phyloP scores from a whole-genome alignment of 2,113 vertebrate species.

The Vombatus ursinus region DNA sequence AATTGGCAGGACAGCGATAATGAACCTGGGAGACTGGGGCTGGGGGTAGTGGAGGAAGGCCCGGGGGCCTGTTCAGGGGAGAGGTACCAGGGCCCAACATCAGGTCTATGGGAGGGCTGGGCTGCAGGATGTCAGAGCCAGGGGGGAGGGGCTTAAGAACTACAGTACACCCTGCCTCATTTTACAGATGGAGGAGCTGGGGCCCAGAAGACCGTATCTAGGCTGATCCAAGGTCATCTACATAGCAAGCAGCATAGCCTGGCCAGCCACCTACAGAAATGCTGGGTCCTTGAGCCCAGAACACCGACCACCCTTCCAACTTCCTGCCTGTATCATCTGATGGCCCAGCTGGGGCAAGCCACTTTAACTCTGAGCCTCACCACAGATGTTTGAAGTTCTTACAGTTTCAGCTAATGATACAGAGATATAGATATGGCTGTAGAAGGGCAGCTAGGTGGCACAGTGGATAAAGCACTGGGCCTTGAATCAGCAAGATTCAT shows the following conservation, averaged over 20 bases:
- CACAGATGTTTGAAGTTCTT: not conserved
- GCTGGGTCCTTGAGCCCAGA: not conserved
- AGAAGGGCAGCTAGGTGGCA: too few species aligned
- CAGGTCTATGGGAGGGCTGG: too few species aligned
- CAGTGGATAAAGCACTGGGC: too few species aligned
- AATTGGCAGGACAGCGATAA: constrained; percentile 75
- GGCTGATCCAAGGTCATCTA: not conserved
- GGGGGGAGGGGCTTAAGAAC: not conserved
- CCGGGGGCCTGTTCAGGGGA: constrained; percentile 4
- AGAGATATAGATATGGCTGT: not conserved
- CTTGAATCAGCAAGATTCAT: too few species aligned
- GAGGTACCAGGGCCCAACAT: too few species aligned
- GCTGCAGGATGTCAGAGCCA: too few species aligned
- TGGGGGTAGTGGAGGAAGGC: not conserved
- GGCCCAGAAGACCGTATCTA: not conserved
- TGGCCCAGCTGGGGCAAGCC: not conserved
- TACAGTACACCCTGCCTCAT: not conserved
- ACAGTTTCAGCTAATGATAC: not conserved
- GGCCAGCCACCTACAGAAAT: too few species aligned
- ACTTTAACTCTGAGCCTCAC: not conserved
- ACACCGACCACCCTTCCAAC: too few species aligned
- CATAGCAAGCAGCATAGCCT: too few species aligned
- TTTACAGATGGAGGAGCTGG: not conserved
- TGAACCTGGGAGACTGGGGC: constrained; percentile 62
- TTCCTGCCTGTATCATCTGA: not conserved